Evolutionary conservation across 2,888 invertebrate genomes (phyloP).

Genomic region (Cephus runcator): DNA sequence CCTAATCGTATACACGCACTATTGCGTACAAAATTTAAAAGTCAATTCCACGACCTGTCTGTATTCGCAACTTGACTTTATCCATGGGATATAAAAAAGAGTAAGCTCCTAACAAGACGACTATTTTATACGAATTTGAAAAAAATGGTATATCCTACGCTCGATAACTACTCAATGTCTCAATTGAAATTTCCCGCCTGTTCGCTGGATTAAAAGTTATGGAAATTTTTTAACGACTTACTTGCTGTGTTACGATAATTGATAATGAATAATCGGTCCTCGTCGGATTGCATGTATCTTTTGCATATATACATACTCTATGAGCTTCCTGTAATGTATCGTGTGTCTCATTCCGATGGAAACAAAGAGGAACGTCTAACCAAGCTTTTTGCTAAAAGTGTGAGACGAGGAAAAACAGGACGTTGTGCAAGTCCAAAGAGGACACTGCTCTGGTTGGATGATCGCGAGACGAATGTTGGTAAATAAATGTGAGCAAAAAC

Average conservation of each 20-base stretch:
- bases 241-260: not conserved
- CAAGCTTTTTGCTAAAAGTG: not conserved
- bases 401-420: not conserved
- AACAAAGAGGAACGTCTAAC: not conserved
- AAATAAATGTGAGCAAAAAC: slow-evolving; percentile 32
- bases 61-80: not conserved
- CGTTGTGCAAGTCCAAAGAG: not conserved
- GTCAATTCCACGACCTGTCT: not conserved
- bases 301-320: not conserved
- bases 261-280: not conserved
- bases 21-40: not conserved
- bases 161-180: not conserved
- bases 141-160: not conserved
- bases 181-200: not conserved
- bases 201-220: not conserved
- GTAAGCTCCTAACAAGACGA: not conserved
- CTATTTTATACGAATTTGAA: not conserved
- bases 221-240: not conserved
- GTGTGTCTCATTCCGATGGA: not conserved
- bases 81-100: not conserved
- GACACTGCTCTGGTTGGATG: not conserved
- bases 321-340: not conserved
- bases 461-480: slow-evolving; percentile 23
- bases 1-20: not conserved
- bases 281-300: not conserved